These are phyloP conservation scores for Trachelipus rathkii DNA, from an alignment of 1,140 invertebrate species.

Conservation along the genomic window DNA sequence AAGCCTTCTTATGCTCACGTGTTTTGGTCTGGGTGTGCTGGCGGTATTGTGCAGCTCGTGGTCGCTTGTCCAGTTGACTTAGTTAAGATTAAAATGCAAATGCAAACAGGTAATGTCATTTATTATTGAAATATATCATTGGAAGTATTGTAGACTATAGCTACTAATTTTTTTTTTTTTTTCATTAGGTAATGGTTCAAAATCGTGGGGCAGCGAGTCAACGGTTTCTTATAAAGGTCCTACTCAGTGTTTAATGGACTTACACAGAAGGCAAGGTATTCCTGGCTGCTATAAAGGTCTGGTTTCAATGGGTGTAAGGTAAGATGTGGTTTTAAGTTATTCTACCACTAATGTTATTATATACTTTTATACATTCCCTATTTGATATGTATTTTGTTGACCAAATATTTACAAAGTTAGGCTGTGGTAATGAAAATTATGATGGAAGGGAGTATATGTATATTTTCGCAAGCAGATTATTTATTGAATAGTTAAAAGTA, in stretches of 20 bases:
- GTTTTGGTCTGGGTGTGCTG: conserved; percentile 58
- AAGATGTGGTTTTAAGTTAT: background rate
- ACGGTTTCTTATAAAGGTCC: conserved; percentile 46
- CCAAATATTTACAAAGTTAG: too few relatives aligned
- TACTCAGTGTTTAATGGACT: conserved; percentile 51
- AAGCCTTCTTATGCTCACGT: conserved; percentile 47
- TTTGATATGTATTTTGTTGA: background rate
- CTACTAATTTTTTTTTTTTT: background rate
- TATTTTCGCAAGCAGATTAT: too few relatives aligned
- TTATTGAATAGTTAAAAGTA: too few relatives aligned
- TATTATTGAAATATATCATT: conserved; percentile 17
- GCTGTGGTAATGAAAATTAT: too few relatives aligned
- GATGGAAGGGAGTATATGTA: too few relatives aligned
- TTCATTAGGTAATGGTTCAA: conserved; percentile 14
- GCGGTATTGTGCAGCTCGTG: conserved; percentile 59
- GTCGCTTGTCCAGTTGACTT: conserved; percentile 65
- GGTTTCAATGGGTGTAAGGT: conserved; percentile 57
- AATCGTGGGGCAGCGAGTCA: background rate
- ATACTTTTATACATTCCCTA: background rate
- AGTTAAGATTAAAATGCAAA: conserved; percentile 67
- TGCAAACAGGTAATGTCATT: conserved; percentile 50
- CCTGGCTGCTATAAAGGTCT: conserved; percentile 59
- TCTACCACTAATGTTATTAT: conserved; percentile 9
- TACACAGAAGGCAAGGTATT: conserved; percentile 57
- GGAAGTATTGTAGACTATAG: background rate